Conservation (phyloP, 2,888 invertebrate genomes). For the Copidosoma aretas region DNA sequence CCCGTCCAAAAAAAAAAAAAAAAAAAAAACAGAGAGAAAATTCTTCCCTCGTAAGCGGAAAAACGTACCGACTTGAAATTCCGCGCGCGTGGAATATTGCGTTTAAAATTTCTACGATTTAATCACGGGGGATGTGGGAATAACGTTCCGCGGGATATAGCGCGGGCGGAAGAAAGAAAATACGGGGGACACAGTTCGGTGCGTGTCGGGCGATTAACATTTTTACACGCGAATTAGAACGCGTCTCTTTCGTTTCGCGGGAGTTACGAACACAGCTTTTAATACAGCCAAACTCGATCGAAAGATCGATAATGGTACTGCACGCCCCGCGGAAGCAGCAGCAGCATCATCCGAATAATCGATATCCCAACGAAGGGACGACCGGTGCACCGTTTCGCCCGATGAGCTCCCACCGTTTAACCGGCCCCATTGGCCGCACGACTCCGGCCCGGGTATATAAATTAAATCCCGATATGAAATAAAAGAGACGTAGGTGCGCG, state of each 20-base stretch:
- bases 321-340: background rate
- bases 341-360: conserved; percentile 11
- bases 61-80: conserved; percentile 27
- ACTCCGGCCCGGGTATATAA: conserved; percentile 19
- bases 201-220: no score
- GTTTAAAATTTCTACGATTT: conserved; percentile 24
- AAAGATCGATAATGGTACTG: background rate
- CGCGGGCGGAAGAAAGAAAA: no score
- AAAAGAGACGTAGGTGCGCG: conserved; percentile 15
- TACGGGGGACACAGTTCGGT: no score
- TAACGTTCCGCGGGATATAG: no score
- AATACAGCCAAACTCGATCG: no score
- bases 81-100: conserved; percentile 27
- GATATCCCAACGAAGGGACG: background rate
- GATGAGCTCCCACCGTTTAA: background rate
- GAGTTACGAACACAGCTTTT: no score
- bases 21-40: no score
- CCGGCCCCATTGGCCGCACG: background rate
- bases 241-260: no score
- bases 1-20: no score
- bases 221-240: no score
- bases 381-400: conserved; percentile 17
- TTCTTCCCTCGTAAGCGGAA: background rate
- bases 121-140: conserved; percentile 13
- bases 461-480: conserved; percentile 29